Base-by-base conservation (phyloP, 2,113 vertebrate genomes). In the Thymallus thymallus region DNA sequence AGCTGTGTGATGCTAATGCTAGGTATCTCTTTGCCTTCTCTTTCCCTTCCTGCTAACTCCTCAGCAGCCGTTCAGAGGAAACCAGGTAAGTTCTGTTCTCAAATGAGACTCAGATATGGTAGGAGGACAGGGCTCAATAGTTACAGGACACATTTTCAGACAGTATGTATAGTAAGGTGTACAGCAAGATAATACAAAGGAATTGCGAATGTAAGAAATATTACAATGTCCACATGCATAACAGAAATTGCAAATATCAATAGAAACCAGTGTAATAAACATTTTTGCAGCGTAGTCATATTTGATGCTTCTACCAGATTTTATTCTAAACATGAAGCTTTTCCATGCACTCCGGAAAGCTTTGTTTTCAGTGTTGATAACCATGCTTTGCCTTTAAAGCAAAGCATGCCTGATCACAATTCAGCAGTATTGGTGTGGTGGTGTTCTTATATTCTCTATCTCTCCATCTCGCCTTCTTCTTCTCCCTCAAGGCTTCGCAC, bases 61-160 rank as follows among this genome's bases (percentile, higher is more conserved):
- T 91, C 89, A 22, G 80, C 94, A 95, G 94, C 94, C 91, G 95
- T 93, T 92, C 94, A 78, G 90, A 95, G 91, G 91, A 92, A 92
- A 93, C 95, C 95, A 96, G 97, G 97, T 99, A 94, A 99, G 96
- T 95, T 81, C 85, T 71, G 79, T 82, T 45, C 46, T 18, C 32
- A 74, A 9, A 12, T 6, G 23, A 60, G 24, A 23, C 10, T 67
- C 63, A 56, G 3, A 48, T 22, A 65, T 10, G 55, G n/a, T 6
- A 70, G 24, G 51, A 55, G 51, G 51, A 55, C 5, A 55, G 16
- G 51, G 18, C 18, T 55, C 18, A 55, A 2, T 20, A 55, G 3
- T 14, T 55, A 14, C 18, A 55, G 51, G 51, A 41, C 51, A 55
- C 51, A 60, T 60, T 60, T 55, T 45, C 1, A 51, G 26, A 10